phyloP scores from a whole-genome alignment of 2,797 vertebrate species.

The Cyclopterus lumpus region DNA sequence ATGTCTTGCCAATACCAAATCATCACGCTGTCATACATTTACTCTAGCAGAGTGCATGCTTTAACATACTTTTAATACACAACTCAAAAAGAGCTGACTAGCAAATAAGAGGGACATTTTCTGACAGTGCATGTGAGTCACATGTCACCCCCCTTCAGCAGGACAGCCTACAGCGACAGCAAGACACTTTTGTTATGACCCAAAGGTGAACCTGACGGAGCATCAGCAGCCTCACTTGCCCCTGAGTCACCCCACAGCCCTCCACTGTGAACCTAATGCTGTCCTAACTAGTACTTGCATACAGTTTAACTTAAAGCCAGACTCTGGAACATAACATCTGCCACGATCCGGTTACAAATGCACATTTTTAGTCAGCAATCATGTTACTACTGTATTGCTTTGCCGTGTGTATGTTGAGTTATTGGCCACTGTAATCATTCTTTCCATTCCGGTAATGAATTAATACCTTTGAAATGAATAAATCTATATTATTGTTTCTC shows the following conservation, averaged over 20 bases:
- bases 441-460: not conserved
- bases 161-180: conserved; percentile 58
- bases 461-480: not conserved
- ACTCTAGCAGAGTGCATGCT: not conserved
- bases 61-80: conserved; percentile 9
- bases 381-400: not conserved
- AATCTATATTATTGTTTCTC: not conserved
- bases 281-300: conserved; percentile 17
- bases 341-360: not conserved
- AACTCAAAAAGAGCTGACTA: conserved; percentile 56
- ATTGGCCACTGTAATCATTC: not conserved
- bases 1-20: not conserved
- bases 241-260: conserved; percentile 60
- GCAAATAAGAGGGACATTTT: conserved; percentile 35
- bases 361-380: not conserved
- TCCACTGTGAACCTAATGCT: conserved; percentile 35
- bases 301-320: conserved; percentile 22
- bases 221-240: conserved; percentile 56
- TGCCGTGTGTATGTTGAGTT: not conserved
- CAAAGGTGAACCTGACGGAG: conserved; percentile 58
- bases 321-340: conserved; percentile 18
- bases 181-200: conserved; percentile 60
- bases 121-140: conserved; percentile 51
- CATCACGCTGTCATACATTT: not conserved
- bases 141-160: conserved; percentile 44